Evolutionary conservation across 2,113 vertebrate genomes (phyloP), one percentile per base, ranked within the genome.

Genomic region (Melanocharis versteri): DNA sequence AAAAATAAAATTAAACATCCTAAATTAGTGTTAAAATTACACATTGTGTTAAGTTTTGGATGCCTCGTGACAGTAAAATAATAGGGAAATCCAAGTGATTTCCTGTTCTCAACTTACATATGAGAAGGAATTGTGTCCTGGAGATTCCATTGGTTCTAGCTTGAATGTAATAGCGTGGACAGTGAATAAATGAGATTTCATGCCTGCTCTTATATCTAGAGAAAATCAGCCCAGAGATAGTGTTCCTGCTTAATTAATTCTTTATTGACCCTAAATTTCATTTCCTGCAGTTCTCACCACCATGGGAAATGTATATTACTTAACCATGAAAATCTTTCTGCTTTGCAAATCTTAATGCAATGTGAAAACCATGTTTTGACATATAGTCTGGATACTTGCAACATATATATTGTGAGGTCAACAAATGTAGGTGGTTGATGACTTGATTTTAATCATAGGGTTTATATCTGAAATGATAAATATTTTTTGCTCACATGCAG

Each of bases 121-220:
- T 60, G 44, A 66, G 45, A 68, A 24, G 23, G 65, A 87, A 70
- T 58, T 86, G 3, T 87, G 26, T 91, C 30, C 54, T 76, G 33
- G 9, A 84, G 89, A 70, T 87, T 61, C 61, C 50, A 47, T 91
- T 83, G 80, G 31, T 53, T 88, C 15, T 40, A 84, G 5, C 56
- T 64, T 76, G 33, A 90, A 33, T 33, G 19, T 57, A 90, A 75
- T 40, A 86, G 15, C 35, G 19, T 69, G 28, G 50, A n/a, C 17
- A 92, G 66, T 37, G 64, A 82, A 83, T 77, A 92, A 93, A 92
- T 92, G 39, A 94, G 26, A 71, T 76, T 89, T 87, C 26, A 56
- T 64, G 18, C 22, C 39, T 83, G 15, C 14, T 88, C n/a, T 39
- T 87, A 12, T 53, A 33, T 64, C 76, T 87, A 71, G 61, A 89